Evolutionary conservation across 2,797 vertebrate species (phyloP).

Genomic region (Pitangus sulphuratus): DNA sequence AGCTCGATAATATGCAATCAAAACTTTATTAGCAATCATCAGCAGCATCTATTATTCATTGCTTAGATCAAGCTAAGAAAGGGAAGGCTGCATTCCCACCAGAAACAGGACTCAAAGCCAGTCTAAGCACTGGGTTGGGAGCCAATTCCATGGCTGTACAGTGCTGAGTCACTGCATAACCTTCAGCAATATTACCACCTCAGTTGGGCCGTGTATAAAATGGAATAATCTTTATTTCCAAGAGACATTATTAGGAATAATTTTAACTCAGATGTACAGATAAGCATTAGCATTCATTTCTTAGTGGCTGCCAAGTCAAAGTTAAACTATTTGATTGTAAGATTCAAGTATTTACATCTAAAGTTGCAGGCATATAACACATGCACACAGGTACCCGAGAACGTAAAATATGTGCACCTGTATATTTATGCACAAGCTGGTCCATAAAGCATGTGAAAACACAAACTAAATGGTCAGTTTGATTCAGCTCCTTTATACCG

Average conservation of each 20-base stretch:
- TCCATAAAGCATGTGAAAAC: background rate
- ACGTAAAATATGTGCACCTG: background rate
- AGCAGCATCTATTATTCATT: conserved; percentile 48
- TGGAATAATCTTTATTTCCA: background rate
- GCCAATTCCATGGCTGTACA: background rate
- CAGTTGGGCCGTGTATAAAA: background rate
- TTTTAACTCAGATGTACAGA: background rate
- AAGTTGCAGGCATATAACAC: background rate
- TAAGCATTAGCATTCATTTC: background rate
- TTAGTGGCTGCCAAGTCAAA: background rate
- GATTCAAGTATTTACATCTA: background rate
- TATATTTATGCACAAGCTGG: background rate
- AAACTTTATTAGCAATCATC: conserved; percentile 57
- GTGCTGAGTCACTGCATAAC: background rate
- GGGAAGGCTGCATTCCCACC: background rate
- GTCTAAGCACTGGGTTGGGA: background rate
- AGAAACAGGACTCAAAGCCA: background rate
- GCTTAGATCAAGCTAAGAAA: background rate
- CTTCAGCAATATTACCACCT: background rate
- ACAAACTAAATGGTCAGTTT: background rate
- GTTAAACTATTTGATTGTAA: background rate
- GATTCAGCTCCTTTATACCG: background rate
- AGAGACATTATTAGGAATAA: background rate
- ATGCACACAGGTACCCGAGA: background rate
- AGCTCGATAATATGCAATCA: conserved; percentile 40